Base-by-base conservation (phyloP, 1,140 invertebrate genomes). In the Melitaea cinxia region DNA sequence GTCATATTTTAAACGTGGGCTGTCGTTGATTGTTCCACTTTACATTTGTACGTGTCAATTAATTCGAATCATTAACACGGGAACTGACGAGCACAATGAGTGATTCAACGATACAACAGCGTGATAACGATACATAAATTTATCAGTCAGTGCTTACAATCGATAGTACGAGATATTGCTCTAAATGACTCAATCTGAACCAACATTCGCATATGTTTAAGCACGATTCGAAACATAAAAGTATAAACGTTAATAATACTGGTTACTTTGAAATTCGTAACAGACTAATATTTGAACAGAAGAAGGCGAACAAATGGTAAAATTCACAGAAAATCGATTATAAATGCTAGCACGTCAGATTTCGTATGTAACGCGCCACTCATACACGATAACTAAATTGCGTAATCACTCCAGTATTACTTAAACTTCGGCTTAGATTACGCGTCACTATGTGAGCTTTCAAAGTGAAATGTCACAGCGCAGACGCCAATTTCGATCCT, bases 91-190 rank as follows among this genome's bases (percentile, higher is more conserved):
- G 21, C 55, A 50, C 55, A 55, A 72, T 59, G 56, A 72, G 68
- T 65, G 64, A 77, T 71, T 77, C 67, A 39, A 65, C 65, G 64
- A 69, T 71, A 63, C 55, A 57, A 70, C 57, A 78, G 70, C 60
- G 52, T 68, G 73, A 78, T 78, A 80, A 52, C 66, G 68, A 74
- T 39, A 75, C 53, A 39, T 57, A 60, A 66, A 70, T 72, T 70
- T 80, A 80, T 80, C 75, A 54, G 39, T 26, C 26, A 61, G 19
- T 50, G 21, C 47, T 26, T 61, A 24, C 19, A 61, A 61, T 61
- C 54, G 37, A 56, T 45, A 56, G 14, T 56, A 26, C 37, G 23
- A n/a, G 12, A 19, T 37, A 35, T 56, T 35, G 35, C 28, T n/a
- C n/a, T 21, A 17, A 56, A 56, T 37, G 53, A 24, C 53, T 35